Conservation (phyloP, 1,140 invertebrate species). For the Caenorhabditis briggsae region DNA sequence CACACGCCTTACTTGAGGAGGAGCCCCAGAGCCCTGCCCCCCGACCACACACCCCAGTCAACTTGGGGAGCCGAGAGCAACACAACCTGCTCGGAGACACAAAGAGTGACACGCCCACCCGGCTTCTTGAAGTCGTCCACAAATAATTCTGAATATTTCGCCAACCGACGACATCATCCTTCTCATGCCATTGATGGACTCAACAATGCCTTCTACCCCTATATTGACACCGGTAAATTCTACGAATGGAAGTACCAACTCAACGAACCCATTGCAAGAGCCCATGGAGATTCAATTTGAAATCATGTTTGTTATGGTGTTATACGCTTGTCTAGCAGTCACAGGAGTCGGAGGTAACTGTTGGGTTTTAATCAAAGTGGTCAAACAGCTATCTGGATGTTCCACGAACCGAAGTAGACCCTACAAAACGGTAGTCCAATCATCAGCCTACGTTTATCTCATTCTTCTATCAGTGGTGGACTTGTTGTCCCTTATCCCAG, state of each 20-base stretch:
- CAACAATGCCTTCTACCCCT: too few species aligned
- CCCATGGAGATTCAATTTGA: slow-evolving; percentile 33
- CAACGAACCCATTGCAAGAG: too few species aligned
- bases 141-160: slow-evolving; percentile 24
- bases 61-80: slow-evolving; percentile 44
- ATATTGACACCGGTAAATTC: too few species aligned
- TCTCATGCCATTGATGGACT: neutral
- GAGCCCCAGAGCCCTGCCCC: slow-evolving; percentile 6
- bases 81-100: slow-evolving; percentile 45
- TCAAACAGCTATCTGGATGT: slow-evolving; percentile 68
- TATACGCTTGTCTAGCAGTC: slow-evolving; percentile 69
- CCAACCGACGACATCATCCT: neutral
- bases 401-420: slow-evolving; percentile 34
- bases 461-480: slow-evolving; percentile 73
- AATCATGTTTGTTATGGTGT: slow-evolving; percentile 46
- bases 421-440: slow-evolving; percentile 67
- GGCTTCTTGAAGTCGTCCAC: neutral
- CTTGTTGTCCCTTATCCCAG: slow-evolving; percentile 71
- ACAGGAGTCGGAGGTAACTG: slow-evolving; percentile 71
- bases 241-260: too few species aligned
- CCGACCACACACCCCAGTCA: neutral
- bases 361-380: slow-evolving; percentile 73
- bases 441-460: slow-evolving; percentile 73
- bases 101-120: slow-evolving; percentile 51
- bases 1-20: slow-evolving; percentile 26